These are phyloP conservation scores for Drosophila yooni DNA, from an alignment of 2,888 invertebrate species.

Conservation along the genomic window DNA sequence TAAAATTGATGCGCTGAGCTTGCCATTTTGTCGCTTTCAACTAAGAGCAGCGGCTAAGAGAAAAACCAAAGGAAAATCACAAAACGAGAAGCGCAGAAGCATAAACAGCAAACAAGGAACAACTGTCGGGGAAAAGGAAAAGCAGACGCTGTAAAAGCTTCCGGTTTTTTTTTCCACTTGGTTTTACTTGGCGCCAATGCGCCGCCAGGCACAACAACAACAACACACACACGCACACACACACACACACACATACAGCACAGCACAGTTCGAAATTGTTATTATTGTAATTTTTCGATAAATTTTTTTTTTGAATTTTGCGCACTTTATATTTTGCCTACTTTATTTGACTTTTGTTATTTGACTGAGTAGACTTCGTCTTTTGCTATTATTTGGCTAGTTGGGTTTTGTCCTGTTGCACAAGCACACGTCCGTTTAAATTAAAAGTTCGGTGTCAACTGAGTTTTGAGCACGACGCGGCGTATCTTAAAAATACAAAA, in stretches of 20 bases:
- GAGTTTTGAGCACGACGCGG: conserved; percentile 57
- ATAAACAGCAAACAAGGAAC: conserved; percentile 47
- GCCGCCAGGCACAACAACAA: conserved; percentile 7
- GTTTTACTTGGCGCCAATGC: conserved; percentile 52
- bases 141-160: conserved; percentile 59
- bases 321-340: not conserved
- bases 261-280: not conserved
- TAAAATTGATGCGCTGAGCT: conserved; percentile 9
- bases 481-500: conserved; percentile 57
- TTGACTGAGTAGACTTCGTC: conserved; percentile 11
- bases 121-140: conserved; percentile 31
- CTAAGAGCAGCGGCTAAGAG: conserved; percentile 50
- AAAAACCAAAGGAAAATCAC: conserved; percentile 32
- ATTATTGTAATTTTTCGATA: not conserved
- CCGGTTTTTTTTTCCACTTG: conserved; percentile 32
- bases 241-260: not conserved
- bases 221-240: conserved; percentile 1
- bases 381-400: conserved; percentile 14
- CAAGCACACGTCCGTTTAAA: conserved; percentile 79
- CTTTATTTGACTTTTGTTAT: not conserved
- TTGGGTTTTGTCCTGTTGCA: conserved; percentile 37
- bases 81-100: conserved; percentile 69
- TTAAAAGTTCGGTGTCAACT: conserved; percentile 84
- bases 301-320: not conserved
- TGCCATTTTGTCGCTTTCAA: not conserved